These are phyloP conservation scores for Pseudomyrmex pallidus DNA, from an alignment of 1,140 invertebrate species.

Conservation along the genomic window DNA sequence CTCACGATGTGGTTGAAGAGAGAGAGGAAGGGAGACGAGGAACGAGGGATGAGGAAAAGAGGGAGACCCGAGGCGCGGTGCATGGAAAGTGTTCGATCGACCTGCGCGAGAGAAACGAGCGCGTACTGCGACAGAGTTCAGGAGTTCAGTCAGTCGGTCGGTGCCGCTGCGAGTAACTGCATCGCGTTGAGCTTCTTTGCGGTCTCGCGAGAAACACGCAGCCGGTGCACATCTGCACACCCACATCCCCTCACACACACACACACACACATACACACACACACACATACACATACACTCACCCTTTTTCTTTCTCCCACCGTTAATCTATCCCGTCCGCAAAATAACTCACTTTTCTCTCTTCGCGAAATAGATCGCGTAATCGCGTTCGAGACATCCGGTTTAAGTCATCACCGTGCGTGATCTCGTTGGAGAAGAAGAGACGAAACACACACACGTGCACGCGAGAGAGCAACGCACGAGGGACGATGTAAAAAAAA, in stretches of 20 bases:
- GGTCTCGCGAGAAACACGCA: neutral
- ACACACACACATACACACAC: no score
- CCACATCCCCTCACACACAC: no score
- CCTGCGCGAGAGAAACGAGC: conserved; percentile 72
- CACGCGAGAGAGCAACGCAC: conserved; percentile 24
- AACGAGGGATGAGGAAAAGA: conserved; percentile 56
- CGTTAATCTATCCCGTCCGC: neutral
- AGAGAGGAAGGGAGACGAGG: conserved; percentile 37
- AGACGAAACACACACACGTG: neutral
- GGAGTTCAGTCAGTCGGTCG: conserved; percentile 79
- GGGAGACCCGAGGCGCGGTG: conserved; percentile 50
- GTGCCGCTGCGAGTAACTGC: conserved; percentile 39
- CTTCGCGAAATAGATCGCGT: neutral
- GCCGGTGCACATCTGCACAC: neutral
- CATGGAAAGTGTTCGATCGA: conserved; percentile 82
- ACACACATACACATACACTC: no score
- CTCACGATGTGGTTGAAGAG: conserved; percentile 51
- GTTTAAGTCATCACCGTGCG: neutral
- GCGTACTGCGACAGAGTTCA: conserved; percentile 81
- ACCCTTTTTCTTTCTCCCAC: neutral
- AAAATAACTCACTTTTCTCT: neutral
- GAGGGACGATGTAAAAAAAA: conserved; percentile 40
- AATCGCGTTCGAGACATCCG: neutral
- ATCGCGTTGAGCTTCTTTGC: neutral
- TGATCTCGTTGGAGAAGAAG: neutral